A percentile compares a stretch with the other conserved stretches of the same genome.
phyloP scores from a whole-genome alignment of 1,140 invertebrate genomes.

The Aradophagus sp. region DNA sequence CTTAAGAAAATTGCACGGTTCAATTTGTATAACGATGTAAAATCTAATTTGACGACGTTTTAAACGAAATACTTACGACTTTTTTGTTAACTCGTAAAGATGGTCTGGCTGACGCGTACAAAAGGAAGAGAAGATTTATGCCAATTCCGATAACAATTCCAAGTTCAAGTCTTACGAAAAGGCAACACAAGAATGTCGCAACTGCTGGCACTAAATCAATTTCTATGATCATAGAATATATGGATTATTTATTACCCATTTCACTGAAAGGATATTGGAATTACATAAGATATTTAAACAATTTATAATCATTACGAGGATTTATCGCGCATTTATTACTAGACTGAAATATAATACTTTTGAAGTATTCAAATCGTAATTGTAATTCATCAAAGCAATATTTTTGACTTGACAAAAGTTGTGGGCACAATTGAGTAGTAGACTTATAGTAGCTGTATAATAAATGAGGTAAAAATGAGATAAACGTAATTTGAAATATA shows the following conservation, averaged over 20 bases:
- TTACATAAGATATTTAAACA: slow-evolving; percentile 3
- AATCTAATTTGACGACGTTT: neutral
- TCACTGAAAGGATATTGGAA: slow-evolving; percentile 5
- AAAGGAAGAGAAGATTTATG: slow-evolving; percentile 81
- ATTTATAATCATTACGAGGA: slow-evolving; percentile 1
- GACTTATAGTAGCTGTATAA: too few relatives aligned
- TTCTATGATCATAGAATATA: slow-evolving; percentile 75
- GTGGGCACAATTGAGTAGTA: too few relatives aligned
- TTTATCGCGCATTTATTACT: too few relatives aligned
- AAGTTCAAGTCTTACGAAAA: slow-evolving; percentile 81
- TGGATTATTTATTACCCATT: slow-evolving; percentile 5
- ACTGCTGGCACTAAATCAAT: slow-evolving; percentile 81
- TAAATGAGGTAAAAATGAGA: too few relatives aligned
- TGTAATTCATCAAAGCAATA: too few relatives aligned
- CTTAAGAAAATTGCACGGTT: too few relatives aligned
- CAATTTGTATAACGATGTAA: too few relatives aligned
- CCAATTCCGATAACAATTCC: slow-evolving; percentile 85
- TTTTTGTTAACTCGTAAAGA: slow-evolving; percentile 78
- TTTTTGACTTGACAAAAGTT: too few relatives aligned
- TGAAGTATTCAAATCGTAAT: too few relatives aligned
- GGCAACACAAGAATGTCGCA: slow-evolving; percentile 81
- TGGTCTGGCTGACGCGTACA: slow-evolving; percentile 84
- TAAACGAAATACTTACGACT: slow-evolving; percentile 67
- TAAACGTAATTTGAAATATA: too few relatives aligned
- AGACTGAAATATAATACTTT: too few relatives aligned